Evolutionary conservation across 1,140 invertebrate species (phyloP).

Genomic region (Drosophila truncata): DNA sequence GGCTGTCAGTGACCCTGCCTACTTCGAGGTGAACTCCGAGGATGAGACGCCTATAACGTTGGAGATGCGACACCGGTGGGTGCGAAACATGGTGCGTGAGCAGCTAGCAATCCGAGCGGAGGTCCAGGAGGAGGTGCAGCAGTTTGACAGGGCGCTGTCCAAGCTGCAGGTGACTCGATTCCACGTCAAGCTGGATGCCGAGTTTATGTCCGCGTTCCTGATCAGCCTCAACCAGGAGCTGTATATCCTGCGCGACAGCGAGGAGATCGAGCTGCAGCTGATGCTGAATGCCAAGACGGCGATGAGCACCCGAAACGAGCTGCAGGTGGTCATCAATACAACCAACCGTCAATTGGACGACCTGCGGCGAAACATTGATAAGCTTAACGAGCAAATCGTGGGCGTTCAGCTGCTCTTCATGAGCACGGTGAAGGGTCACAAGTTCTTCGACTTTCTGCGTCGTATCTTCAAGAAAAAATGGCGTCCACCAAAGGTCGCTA

Average conservation of each 20-base stretch:
- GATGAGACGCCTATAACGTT: slow-evolving; percentile 62
- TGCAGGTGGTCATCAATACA: slow-evolving; percentile 86
- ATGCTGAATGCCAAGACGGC: slow-evolving; percentile 87
- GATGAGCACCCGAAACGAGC: slow-evolving; percentile 83
- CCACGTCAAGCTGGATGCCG: slow-evolving; percentile 88
- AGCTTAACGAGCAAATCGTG: slow-evolving; percentile 87
- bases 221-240: slow-evolving; percentile 93
- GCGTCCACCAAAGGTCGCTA: slow-evolving; percentile 86
- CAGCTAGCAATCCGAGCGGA: slow-evolving; percentile 88
- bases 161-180: slow-evolving; percentile 88
- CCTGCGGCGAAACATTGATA: slow-evolving; percentile 87
- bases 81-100: slow-evolving; percentile 86
- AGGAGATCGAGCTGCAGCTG: slow-evolving; percentile 89
- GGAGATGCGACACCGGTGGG: slow-evolving; percentile 72
- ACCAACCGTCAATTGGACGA: slow-evolving; percentile 87
- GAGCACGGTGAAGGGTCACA: slow-evolving; percentile 88
- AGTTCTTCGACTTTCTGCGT: slow-evolving; percentile 90
- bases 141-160: slow-evolving; percentile 89
- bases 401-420: slow-evolving; percentile 87
- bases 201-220: slow-evolving; percentile 89
- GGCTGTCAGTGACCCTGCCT: slow-evolving; percentile 36
- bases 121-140: slow-evolving; percentile 87
- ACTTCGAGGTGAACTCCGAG: slow-evolving; percentile 54
- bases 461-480: slow-evolving; percentile 93
- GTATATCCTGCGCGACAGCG: slow-evolving; percentile 91